Percentiles rank a stretch among this genome's conserved stretches.
Evolutionary conservation across 2,113 vertebrate species (phyloP).

Genomic region (Melospiza melodia): DNA sequence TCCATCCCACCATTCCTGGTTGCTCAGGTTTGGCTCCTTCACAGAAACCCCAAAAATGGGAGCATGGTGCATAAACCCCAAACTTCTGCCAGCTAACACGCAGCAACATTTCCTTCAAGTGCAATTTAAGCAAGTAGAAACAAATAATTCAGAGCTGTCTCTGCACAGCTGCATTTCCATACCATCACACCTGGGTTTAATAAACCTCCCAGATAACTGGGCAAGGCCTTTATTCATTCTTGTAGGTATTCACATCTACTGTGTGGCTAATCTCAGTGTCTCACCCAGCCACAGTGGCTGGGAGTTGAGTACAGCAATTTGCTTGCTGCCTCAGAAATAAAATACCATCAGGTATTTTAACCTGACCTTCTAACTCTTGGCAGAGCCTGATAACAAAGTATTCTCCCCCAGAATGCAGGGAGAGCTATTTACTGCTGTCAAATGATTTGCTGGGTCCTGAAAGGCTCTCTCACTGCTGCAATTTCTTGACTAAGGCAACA

Average conservation of each 20-base stretch:
- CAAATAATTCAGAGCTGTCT: neutral
- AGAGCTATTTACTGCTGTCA: constrained; percentile 14
- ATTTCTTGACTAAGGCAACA: constrained; percentile 17
- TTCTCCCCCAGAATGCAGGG: neutral
- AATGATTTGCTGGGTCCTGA: neutral
- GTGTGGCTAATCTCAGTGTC: neutral
- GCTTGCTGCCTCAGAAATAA: constrained; percentile 3
- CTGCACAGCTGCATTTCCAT: neutral
- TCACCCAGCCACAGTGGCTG: neutral
- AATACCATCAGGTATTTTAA: neutral
- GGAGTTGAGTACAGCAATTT: neutral
- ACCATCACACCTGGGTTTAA: neutral
- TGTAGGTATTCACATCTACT: neutral
- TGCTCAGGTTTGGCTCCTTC: neutral
- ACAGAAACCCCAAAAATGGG: neutral
- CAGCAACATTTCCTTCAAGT: neutral
- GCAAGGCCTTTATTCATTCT: neutral
- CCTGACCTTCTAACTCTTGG: neutral
- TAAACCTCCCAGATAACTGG: neutral
- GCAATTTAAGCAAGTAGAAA: neutral
- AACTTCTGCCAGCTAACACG: neutral
- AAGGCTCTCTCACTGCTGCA: neutral
- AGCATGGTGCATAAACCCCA: neutral
- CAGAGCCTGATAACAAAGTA: neutral
- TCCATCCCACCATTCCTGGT: neutral